These are phyloP conservation scores for Doris montereyensis DNA, from an alignment of 2,888 invertebrate genomes.

Conservation along the genomic window DNA sequence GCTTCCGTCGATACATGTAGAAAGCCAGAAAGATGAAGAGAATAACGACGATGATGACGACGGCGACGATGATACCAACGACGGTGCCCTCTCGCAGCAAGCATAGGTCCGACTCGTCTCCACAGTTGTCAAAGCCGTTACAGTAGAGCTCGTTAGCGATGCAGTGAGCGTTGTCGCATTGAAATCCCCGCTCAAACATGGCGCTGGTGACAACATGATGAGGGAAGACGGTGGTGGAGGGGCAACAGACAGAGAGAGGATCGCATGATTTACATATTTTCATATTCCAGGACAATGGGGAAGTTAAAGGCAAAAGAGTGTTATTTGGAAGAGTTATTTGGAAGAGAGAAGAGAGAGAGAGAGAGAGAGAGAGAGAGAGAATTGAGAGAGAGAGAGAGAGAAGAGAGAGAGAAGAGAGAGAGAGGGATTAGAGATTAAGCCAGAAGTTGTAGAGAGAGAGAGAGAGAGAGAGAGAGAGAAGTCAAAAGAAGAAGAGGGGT, in stretches of 20 bases:
- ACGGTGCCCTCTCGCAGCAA: conserved; percentile 36
- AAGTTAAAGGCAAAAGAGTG: too few relatives aligned
- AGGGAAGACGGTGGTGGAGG: too few relatives aligned
- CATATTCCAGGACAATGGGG: too few relatives aligned
- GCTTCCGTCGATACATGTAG: conserved; percentile 37
- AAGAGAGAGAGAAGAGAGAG: neutral
- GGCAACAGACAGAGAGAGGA: too few relatives aligned
- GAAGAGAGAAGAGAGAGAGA: neutral
- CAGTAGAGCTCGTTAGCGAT: conserved; percentile 44
- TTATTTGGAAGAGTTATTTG: too few relatives aligned
- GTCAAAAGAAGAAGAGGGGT: too few relatives aligned
- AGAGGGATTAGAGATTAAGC: too few relatives aligned
- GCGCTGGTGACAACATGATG: conserved; percentile 27
- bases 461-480: neutral
- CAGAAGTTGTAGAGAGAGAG: neutral
- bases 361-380: neutral
- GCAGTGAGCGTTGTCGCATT: conserved; percentile 46
- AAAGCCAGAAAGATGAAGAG: conserved; percentile 42
- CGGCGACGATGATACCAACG: conserved; percentile 42
- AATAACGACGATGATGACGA: conserved; percentile 36
- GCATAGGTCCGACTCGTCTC: conserved; percentile 48
- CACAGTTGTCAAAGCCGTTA: conserved; percentile 49
- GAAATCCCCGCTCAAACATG: conserved; percentile 42
- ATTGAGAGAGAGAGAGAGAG: too few relatives aligned
- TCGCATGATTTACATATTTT: too few relatives aligned